These are phyloP conservation scores for Pelusios castaneus DNA, from an alignment of 2,113 vertebrate species.

Conservation along the genomic window DNA sequence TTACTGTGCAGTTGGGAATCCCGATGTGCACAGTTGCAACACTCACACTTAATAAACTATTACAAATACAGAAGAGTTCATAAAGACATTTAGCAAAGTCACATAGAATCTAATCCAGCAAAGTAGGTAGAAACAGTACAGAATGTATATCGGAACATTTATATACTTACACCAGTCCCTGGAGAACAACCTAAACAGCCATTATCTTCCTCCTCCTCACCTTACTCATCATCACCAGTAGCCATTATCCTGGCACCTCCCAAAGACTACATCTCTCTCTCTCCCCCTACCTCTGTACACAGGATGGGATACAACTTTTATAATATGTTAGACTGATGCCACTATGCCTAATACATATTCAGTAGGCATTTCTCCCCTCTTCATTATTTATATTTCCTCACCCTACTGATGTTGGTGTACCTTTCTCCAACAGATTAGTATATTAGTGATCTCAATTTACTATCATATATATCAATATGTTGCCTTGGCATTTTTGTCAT, in stretches of 20 bases:
- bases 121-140: not conserved
- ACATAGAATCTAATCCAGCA: not conserved
- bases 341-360: not conserved
- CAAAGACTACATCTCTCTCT: not conserved
- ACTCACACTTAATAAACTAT: not conserved
- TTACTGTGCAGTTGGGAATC: not conserved
- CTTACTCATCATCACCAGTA: not conserved
- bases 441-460: not conserved
- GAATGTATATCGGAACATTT: not conserved
- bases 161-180: not conserved
- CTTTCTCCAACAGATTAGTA: not conserved
- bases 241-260: not conserved
- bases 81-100: not conserved
- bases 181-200: not conserved
- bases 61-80: no score
- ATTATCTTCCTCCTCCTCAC: not conserved
- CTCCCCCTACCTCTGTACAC: not conserved
- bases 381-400: not conserved
- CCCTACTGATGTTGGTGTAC: not conserved
- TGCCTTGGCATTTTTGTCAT: not conserved
- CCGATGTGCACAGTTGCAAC: not conserved
- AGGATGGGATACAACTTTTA: not conserved
- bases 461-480: not conserved
- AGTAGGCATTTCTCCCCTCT: not conserved
- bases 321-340: not conserved